Evolutionary conservation across 2,113 vertebrate genomes (phyloP), one percentile per base, ranked within the genome.

Genomic region (Paratilapia polleni): DNA sequence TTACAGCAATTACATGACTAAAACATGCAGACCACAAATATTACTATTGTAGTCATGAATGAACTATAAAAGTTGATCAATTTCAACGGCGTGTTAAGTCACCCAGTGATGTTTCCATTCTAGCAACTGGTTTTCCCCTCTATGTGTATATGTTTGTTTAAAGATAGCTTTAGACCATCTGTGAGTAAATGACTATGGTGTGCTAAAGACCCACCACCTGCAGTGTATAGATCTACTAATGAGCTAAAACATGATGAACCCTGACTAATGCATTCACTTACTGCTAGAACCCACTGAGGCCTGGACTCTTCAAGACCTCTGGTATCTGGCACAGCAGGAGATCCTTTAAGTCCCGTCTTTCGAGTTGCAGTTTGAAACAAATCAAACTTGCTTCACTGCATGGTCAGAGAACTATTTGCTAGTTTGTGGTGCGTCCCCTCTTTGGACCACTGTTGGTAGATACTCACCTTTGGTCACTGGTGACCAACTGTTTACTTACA

Each of bases 111-210:
- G 41, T 73, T 26, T n/a, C 1, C 1, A 60, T 19, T 24, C 26
- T 20, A 13, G 41, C 54, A 31, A 17, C 22, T 3, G 15, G 10
- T 12, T 11, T 58, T 47, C 24, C 13, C 28, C 49, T 80, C 2
- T 6, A 1, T 62, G 19, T 61, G 19, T 22, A 20, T 13, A 8
- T 60, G 34, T 79, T 26, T 79, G 58, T 81, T 66, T 81, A 68
- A 28, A 54, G 19, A 38, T 66, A 80, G 61, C 31, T 84, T 82
- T 66, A 77, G 22, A 52, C 17, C 66, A 31, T 49, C 43, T 49
- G 19, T 20, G 54, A 24, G 76, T 68, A 78, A 26, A 68, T 83
- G 63, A 77, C 75, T 77, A 64, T 36, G 24, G 38, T 81, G 62
- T 57, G 31, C 57, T 49, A 74, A 68, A 73, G 22, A 87, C 64